A percentile compares a stretch with the other conserved stretches of the same genome.
These are phyloP conservation scores for Syrista parreyssii DNA, from an alignment of 2,888 invertebrate genomes.

Conservation along the genomic window DNA sequence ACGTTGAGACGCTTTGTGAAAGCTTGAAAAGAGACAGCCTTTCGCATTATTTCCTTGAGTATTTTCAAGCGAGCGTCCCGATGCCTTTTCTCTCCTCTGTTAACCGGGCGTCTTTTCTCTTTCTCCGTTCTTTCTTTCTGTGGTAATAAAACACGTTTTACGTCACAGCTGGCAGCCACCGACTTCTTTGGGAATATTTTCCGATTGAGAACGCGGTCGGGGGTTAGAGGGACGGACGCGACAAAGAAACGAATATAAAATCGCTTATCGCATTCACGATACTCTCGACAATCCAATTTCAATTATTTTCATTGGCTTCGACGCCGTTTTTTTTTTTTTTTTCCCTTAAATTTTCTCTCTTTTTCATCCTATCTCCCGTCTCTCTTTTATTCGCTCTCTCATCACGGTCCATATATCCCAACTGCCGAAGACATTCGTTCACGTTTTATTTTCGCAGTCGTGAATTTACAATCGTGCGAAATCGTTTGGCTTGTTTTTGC, in stretches of 20 bases:
- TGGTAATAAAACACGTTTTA: background rate
- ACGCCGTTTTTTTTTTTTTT: conserved; percentile 1
- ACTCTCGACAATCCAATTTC: conserved; percentile 16
- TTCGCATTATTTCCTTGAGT: background rate
- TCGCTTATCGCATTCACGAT: conserved; percentile 10
- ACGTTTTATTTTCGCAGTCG: background rate
- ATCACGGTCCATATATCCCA: background rate
- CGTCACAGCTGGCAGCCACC: background rate
- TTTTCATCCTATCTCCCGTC: conserved; percentile 2
- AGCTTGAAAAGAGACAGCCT: background rate
- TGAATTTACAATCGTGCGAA: background rate
- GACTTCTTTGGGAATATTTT: background rate
- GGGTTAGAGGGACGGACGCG: background rate
- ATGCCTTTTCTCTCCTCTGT: background rate
- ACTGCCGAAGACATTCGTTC: background rate
- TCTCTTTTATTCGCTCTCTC: background rate
- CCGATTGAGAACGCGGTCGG: background rate
- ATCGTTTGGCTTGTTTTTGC: background rate
- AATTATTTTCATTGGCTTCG: conserved; percentile 14
- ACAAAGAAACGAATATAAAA: conserved; percentile 32
- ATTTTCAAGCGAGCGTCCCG: background rate
- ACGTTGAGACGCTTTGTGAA: background rate
- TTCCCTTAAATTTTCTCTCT: background rate
- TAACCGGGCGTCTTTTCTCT: background rate
- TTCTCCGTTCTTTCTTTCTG: background rate